Base-by-base conservation (phyloP, 2,888 invertebrate genomes). In the Agriopis leucophaearia region DNA sequence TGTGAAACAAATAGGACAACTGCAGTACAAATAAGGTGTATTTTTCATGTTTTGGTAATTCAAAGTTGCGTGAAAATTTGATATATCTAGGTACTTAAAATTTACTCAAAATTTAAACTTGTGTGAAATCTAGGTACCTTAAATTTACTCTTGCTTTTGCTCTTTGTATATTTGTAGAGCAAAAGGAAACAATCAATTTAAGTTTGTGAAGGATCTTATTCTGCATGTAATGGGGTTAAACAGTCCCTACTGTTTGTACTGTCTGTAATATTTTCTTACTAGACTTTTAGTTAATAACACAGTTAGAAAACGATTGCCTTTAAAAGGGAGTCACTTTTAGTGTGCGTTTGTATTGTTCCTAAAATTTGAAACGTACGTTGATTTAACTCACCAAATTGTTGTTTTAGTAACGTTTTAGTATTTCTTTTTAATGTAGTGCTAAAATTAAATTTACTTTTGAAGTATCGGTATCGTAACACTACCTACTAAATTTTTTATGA, bases 401-500 rank as follows among this genome's bases (percentile, higher is more conserved):
- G 82, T 85, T 87, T 88, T 84, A 83, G 74, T 84, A 82, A 81
- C 81, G 82, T 81, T 82, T 85, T 85, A 87, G 84, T 88, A 82
- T 81, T 85, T 81, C 76, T 79, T 81, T 81, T 81, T 82, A 83
- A 77, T 76, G 81, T 84, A 85, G 83, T 81, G 80, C 78, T 82
- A 83, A 86, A 79, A 48, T 74, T 78, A 77, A 79, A 72, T 73
- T 90, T 86, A 88, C 87, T 90, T 92, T 88, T 86, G 83, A 90
- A 88, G 87, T 87, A 88, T 88, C 76, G 83, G 84, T 88, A 88
- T 86, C 88, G 84, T 89, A 89, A 88, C 61, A 66, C 85, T 72
- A 74, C 84, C 87, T 82, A 87, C 87, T 91, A 91, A 91, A 90
- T 91, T 94, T 85, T 93, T 93, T 93, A 93, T 93, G 91, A 94